Base-by-base conservation (phyloP, 2,797 vertebrate genomes). In the Chelidonichthys spinosus region DNA sequence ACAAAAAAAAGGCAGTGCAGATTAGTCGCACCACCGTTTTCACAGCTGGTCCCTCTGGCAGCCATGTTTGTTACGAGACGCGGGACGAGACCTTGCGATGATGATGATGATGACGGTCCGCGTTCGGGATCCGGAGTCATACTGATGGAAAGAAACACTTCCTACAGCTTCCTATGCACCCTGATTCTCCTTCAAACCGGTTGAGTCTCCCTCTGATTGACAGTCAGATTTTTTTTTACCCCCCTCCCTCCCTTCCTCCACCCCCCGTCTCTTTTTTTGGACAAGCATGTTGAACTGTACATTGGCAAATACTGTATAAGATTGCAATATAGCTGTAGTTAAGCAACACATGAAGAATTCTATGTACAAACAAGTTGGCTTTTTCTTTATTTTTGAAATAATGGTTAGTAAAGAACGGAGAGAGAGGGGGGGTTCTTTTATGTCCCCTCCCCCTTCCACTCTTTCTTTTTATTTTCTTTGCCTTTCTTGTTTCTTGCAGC, bases 281-380 rank as follows among this genome's bases (percentile, higher is more conserved):
- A 92, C 88, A 91, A 90, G 92, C 85, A 88, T 89, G 89, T 91
- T 81, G 43, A 91, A 88, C 92, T 93, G 92, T 94, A 93, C 94
- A 94, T 90, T 89, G 89, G 92, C 91, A 91, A 95, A 93, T 92
- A 92, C 92, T 93, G 95, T 96, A 96, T 96, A 94, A 92, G 92
- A 93, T 92, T 92, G 92, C 90, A 95, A 96, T 97, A 97, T 96
- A 96, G 96, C 96, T 90, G 91, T 93, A 84, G 76, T 90, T 93
- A 92, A 94, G 97, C 96, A 96, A 97, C 96, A 97, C 96, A 96
- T 97, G 95, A 96, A 96, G 95, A 96, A 95, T 95, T 95, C 95
- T 99, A 98, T 98, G 95, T 98, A 98, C 97, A 99, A 95, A 95
- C 94, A 95, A 94, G 91, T 96, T 95, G 95, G 95, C 94, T 94